Base-by-base conservation (phyloP, 1,140 invertebrate genomes). In the Ptiloglossa arizonensis region DNA sequence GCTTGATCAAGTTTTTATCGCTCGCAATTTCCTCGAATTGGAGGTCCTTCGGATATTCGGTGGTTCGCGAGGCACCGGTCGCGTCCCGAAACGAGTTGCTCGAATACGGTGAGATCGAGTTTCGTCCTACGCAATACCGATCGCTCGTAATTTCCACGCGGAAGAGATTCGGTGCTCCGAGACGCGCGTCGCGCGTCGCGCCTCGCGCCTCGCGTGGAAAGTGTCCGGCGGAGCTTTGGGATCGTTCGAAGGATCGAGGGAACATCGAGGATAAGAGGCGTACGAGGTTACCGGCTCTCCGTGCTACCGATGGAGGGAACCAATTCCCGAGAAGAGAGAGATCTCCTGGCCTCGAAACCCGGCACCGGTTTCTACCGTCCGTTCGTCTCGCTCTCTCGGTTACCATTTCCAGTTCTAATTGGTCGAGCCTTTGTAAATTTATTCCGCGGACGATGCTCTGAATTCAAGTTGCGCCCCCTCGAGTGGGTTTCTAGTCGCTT, bases 401-500 rank as follows among this genome's bases (percentile, higher is more conserved):
- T 32, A 29, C 54, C 35, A 15, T 60, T 50, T 66, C 24, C 27
- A 35, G 29, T n/a, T 60, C 44, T 60, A 62, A 76, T 76, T 69
- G 64, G 64, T 41, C 66, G 63, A 50, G 35, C 44, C 54, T 60
- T 76, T 59, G 41, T 38, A 76, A 76, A 76, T 74, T 67, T 67
- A 69, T 76, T 57, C 44, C 73, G 22, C 54, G 64, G 41, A 69
- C 27, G 64, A 69, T 38, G 64, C 64, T 69, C 41, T 22, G 41
- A 48, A 75, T 56, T 57, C 62, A 50, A 44, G 50, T 27, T 27
- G 41, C 60, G 46, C 35, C 29, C n/a, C 52, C 27, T 74, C 50
- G 60, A 48, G 29, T 27, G 41, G 29, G 56, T 71, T 29, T 29
- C 63, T 50, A 60, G 22, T 27, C 32, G 41, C 29, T 38, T 63